Evolutionary conservation across 2,888 invertebrate species (phyloP).

Genomic region (Synergus laeviventris): DNA sequence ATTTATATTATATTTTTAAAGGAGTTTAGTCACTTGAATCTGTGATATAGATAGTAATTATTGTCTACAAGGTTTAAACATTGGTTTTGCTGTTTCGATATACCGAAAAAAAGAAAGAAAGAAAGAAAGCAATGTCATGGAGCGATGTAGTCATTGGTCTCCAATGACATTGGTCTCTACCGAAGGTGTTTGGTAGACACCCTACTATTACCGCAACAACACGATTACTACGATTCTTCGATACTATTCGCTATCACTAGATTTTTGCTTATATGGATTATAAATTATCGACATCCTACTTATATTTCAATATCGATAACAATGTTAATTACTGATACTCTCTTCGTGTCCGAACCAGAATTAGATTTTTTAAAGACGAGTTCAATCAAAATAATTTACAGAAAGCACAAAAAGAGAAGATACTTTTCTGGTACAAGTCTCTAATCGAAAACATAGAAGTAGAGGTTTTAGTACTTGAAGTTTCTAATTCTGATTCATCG

Average conservation of each 20-base stretch:
- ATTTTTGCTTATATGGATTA: conserved; percentile 44
- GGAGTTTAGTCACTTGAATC: conserved; percentile 76
- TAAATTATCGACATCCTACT: conserved; percentile 33
- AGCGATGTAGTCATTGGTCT: conserved; percentile 67
- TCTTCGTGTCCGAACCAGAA: conserved; percentile 17
- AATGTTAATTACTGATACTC: conserved; percentile 19
- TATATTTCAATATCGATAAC: conserved; percentile 33
- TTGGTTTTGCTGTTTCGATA: conserved; percentile 71
- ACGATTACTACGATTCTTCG: conserved; percentile 56
- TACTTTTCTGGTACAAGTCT: neutral
- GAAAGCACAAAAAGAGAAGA: neutral
- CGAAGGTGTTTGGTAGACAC: conserved; percentile 69
- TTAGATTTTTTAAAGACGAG: neutral
- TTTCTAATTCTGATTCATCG: conserved; percentile 27
- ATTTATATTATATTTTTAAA: conserved; percentile 75
- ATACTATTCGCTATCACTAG: conserved; percentile 49
- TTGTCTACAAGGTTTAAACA: conserved; percentile 73
- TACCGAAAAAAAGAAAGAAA: conserved; percentile 54
- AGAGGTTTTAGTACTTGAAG: neutral
- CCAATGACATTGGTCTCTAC: conserved; percentile 64
- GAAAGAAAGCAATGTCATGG: conserved; percentile 66
- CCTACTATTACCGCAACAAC: conserved; percentile 64
- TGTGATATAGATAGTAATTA: conserved; percentile 77
- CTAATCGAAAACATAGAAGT: neutral
- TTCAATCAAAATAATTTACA: conserved; percentile 7